Base-by-base conservation (phyloP, 2,888 invertebrate species). In the Abrostola triplasia region DNA sequence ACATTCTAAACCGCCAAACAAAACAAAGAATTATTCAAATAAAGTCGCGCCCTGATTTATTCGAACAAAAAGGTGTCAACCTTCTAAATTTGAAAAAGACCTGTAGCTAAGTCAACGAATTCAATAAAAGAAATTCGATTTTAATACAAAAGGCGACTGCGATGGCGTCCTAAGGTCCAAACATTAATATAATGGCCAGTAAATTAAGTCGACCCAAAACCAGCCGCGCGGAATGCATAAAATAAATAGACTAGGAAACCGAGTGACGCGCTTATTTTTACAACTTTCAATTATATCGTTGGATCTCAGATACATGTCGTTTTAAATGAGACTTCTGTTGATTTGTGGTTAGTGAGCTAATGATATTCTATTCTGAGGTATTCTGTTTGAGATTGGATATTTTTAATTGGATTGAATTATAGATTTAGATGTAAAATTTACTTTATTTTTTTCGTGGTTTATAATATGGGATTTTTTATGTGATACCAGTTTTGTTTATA, bases 191-290 rank as follows among this genome's bases (percentile, higher is more conserved):
- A 87, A 89, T 88, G 82, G 83, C 52, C 80, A 80, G 77, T 84
- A 83, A 86, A 90, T 89, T 90, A 89, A 88, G 84, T 84, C 77
- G 70, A 72, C 83, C 81, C 82, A 84, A 88, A 89, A 85, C 83
- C 85, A 83, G 67, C 79, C 77, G 75, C 73, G 68, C 70, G 82
- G 85, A 88, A 90, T 86, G 77, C 82, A 86, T 89, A 84, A 89
- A 90, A 88, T 88, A 88, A 85, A 88, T 86, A 84, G 82, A 65
- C 67, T 64, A 74, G 67, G 80, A 81, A 75, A 66, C 54, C 40
- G 70, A 47, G 24, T 24, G 44, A 13, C 13, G 42, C 55, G 60
- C 60, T 70, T 74, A 76, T 82, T 84, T 84, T 76, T 76, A 67
- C 65, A 68, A 76, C 74, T 77, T 80, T 73, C 64, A 69, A 72